Percentiles rank a stretch among this genome's conserved stretches.
Conservation (phyloP, 2,888 invertebrate genomes). For the Rhamnusium bicolor region DNA sequence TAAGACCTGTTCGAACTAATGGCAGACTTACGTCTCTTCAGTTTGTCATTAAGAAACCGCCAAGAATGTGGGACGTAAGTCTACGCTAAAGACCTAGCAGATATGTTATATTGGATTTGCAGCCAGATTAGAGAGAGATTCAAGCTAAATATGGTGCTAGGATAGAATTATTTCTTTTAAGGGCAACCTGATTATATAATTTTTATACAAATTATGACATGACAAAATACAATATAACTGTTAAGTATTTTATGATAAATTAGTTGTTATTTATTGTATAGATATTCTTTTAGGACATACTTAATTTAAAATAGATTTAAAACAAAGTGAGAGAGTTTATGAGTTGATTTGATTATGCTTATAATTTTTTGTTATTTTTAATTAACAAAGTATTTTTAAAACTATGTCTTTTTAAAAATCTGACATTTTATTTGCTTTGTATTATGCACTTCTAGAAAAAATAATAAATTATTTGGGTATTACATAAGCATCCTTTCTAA, state of each 20-base stretch:
- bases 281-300: too few species aligned
- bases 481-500: too few species aligned
- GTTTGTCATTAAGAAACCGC: constrained; percentile 50
- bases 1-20: constrained; percentile 53
- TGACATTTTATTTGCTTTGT: too few species aligned
- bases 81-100: constrained; percentile 31
- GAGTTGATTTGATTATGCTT: not conserved
- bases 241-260: too few species aligned
- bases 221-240: not conserved
- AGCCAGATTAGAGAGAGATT: constrained; percentile 42
- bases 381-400: not conserved
- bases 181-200: not conserved
- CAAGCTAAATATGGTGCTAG: constrained; percentile 41
- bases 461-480: too few species aligned
- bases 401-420: too few species aligned
- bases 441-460: too few species aligned
- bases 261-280: too few species aligned
- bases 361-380: not conserved
- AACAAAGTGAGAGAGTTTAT: not conserved
- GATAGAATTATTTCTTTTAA: constrained; percentile 27
- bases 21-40: constrained; percentile 44
- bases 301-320: not conserved
- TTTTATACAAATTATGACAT: not conserved
- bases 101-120: constrained; percentile 33
- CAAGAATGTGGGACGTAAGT: constrained; percentile 50